Evolutionary conservation across 2,797 vertebrate genomes (phyloP).

Genomic region (Allobates femoralis): DNA sequence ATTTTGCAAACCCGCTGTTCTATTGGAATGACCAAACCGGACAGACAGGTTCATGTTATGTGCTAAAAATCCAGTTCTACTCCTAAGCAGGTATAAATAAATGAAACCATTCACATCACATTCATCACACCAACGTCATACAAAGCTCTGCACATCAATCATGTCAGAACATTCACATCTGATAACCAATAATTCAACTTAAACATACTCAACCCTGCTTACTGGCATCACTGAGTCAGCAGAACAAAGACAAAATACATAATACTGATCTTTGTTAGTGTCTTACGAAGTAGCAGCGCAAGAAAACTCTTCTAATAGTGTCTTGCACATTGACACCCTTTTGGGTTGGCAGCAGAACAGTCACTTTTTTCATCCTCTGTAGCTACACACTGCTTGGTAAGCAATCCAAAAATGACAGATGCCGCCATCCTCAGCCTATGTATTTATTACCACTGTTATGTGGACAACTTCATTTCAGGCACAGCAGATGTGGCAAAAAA

Average conservation of each 20-base stretch:
- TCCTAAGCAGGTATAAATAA: conserved; percentile 52
- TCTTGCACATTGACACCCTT: neutral
- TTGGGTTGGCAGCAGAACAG: neutral
- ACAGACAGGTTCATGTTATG: conserved; percentile 39
- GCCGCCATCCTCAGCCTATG: neutral
- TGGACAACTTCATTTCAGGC: neutral
- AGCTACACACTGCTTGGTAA: neutral
- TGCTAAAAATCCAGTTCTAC: conserved; percentile 47
- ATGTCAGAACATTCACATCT: conserved; percentile 13
- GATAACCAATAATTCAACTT: conserved; percentile 1
- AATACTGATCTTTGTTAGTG: conserved; percentile 1
- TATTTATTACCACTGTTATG: neutral
- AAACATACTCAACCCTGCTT: neutral
- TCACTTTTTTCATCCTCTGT: conserved; percentile 11
- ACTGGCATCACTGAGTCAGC: neutral
- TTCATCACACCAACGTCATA: neutral
- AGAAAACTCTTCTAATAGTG: neutral
- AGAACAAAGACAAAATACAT: conserved; percentile 30
- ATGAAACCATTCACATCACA: neutral
- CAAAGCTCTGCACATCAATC: neutral
- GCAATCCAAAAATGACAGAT: neutral
- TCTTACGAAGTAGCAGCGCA: conserved; percentile 24
- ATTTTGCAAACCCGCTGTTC: conserved; percentile 12
- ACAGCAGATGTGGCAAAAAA: neutral
- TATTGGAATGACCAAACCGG: neutral